Base-by-base conservation (phyloP, 2,113 vertebrate species). In the Fregata magnificens region DNA sequence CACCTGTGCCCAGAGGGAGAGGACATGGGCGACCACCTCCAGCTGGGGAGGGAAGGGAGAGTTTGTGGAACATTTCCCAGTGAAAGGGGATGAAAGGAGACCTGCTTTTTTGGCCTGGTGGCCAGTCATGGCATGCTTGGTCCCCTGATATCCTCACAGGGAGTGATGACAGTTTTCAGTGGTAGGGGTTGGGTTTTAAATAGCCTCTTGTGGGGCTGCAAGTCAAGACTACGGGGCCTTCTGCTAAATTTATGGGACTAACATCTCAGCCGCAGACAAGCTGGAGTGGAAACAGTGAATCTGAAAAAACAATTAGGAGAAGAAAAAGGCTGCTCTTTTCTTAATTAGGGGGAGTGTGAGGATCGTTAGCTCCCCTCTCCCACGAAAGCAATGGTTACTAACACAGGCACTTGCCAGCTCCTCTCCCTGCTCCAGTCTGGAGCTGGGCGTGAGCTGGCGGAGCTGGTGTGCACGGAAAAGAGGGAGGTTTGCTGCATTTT, bases 391-490 rank as follows among this genome's bases (percentile, higher is more conserved):
- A 49, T 13, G 24, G 21, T 49, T 31, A 40, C 38, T 67, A 82
- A 44, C 6, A 6, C 19, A 67, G 28, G 49, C 0, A 0, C 31
- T 40, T 79, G 36, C 28, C 47, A 67, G 0, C 26, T 55, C 40
- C 34, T 36, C 14, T 84, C 32, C 32, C 36, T 42, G 13, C 25
- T 66, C 73, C 13, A 8, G 21, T 50, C 63, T 44, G 24, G 9
- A 24, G 52, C 38, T 42, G n/a, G 31, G 6, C 1, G 2, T 66
- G 74, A 74, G 31, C 40, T 38, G 19, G 38, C 4, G 2, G 32
- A 31, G 19, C 7, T 55, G 38, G 3, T 40, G 10, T 8, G 40
- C 32, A n/a, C 1, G 1, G 22, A 61, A 58, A 92, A 74, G 28
- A 58, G 40, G 32, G 25, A 58, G 3, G 25, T 91, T 53, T 28